Conservation (phyloP, 2,113 vertebrate species). For the Gnathonemus echidnorhynchus region DNA sequence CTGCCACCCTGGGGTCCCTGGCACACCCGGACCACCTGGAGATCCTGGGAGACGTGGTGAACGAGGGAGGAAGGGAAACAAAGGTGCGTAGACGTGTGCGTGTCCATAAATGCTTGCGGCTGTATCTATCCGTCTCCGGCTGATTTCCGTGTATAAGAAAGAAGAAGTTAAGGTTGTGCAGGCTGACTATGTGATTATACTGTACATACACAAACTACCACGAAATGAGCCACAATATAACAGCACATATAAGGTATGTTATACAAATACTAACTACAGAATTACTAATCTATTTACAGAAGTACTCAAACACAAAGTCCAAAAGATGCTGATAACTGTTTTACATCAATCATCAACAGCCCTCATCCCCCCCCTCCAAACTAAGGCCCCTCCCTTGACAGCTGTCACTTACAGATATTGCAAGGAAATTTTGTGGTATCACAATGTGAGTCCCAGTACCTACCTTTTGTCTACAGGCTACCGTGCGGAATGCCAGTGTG, state of each 20-base stretch:
- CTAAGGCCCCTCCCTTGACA: background rate
- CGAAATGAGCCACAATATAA: background rate
- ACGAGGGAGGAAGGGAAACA: background rate
- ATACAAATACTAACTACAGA: background rate
- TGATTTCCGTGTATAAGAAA: background rate
- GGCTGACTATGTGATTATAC: background rate
- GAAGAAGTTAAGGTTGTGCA: background rate
- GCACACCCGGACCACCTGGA: background rate
- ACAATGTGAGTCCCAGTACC: background rate
- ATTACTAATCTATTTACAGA: background rate
- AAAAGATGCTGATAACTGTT: background rate
- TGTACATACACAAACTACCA: background rate
- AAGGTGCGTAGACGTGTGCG: background rate
- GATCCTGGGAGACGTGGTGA: background rate
- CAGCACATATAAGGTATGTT: background rate
- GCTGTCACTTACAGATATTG: background rate
- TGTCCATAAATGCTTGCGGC: background rate
- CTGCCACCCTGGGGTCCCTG: background rate
- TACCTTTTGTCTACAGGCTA: background rate
- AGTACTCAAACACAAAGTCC: background rate
- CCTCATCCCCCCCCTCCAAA: background rate
- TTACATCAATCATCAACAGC: background rate
- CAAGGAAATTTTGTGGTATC: background rate
- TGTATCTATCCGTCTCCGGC: background rate
- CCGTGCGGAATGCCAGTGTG: background rate